These are phyloP conservation scores for Tachuris rubrigastra DNA, from an alignment of 2,113 vertebrate genomes.

Conservation along the genomic window DNA sequence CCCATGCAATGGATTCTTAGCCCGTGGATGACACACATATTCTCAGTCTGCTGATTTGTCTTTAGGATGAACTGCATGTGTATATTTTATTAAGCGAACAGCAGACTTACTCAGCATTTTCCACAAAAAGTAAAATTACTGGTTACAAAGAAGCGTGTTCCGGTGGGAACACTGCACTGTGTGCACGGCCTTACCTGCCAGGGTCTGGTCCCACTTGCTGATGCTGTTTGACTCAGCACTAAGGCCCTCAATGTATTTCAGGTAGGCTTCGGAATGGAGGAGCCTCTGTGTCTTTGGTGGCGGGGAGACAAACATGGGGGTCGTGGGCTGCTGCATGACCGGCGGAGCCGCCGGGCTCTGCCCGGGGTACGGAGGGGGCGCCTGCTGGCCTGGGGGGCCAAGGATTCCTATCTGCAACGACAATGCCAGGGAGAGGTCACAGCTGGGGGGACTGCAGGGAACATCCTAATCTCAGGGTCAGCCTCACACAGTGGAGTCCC, in stretches of 20 bases:
- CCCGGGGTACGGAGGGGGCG: constrained; percentile 89
- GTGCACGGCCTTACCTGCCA: constrained; percentile 82
- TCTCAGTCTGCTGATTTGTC: not conserved
- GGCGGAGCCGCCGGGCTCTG: constrained; percentile 83
- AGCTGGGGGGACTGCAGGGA: not conserved
- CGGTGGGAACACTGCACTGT: not conserved
- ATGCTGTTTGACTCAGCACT: constrained; percentile 89
- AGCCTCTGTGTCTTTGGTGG: constrained; percentile 94
- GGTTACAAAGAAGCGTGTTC: accelerated
- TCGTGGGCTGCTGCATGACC: constrained; percentile 90
- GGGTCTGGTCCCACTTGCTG: constrained; percentile 97
- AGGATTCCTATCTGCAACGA: constrained; percentile 80
- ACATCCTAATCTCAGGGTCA: not conserved
- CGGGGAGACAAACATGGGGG: constrained; percentile 94
- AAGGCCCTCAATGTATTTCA: constrained; percentile 97
- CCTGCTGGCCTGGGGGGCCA: constrained; percentile 84
- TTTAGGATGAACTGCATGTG: not conserved
- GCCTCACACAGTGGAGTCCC: not conserved
- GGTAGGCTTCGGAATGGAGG: constrained; percentile 96
- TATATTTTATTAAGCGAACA: not conserved
- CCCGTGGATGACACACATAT: not conserved
- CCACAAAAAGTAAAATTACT: not conserved
- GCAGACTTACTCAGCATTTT: not conserved
- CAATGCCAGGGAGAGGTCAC: not conserved
- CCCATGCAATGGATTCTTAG: not conserved